A percentile compares a stretch with the other conserved stretches of the same genome.
These are phyloP conservation scores for Heliconius cydno DNA, from an alignment of 2,888 invertebrate genomes.

Conservation along the genomic window DNA sequence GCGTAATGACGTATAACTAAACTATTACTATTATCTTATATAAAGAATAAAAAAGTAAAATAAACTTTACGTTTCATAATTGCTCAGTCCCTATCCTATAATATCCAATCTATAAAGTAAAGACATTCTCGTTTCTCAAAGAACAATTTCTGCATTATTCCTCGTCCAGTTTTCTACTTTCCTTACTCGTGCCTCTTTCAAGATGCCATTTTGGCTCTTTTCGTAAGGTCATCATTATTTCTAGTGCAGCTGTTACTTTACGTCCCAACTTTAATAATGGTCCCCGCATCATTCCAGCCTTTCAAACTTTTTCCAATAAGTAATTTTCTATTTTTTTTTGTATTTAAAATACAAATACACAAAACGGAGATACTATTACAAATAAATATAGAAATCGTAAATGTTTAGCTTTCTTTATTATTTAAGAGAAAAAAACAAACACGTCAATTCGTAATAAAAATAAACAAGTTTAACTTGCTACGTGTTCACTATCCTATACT, in stretches of 20 bases:
- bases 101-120: constrained; percentile 31
- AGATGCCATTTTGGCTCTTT: constrained; percentile 62
- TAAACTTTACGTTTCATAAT: constrained; percentile 23
- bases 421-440: background rate
- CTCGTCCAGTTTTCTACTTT: constrained; percentile 56
- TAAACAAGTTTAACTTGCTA: constrained; percentile 4
- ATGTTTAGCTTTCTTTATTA: background rate
- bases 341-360: background rate
- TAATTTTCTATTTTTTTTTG: constrained; percentile 4
- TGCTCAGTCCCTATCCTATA: constrained; percentile 33
- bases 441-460: background rate
- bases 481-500: background rate
- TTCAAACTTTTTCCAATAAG: constrained; percentile 53
- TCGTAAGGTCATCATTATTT: constrained; percentile 69
- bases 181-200: constrained; percentile 63
- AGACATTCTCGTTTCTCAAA: constrained; percentile 33
- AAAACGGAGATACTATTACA: background rate
- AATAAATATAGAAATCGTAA: background rate
- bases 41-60: background rate
- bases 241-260: constrained; percentile 79
- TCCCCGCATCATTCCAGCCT: constrained; percentile 69
- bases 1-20: background rate
- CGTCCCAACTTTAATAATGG: constrained; percentile 75
- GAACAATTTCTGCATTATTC: constrained; percentile 31
- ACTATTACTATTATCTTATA: background rate